Evolutionary conservation across 2,113 vertebrate species (phyloP), one percentile per base, ranked within the genome.

Genomic region (Tor tambroides): DNA sequence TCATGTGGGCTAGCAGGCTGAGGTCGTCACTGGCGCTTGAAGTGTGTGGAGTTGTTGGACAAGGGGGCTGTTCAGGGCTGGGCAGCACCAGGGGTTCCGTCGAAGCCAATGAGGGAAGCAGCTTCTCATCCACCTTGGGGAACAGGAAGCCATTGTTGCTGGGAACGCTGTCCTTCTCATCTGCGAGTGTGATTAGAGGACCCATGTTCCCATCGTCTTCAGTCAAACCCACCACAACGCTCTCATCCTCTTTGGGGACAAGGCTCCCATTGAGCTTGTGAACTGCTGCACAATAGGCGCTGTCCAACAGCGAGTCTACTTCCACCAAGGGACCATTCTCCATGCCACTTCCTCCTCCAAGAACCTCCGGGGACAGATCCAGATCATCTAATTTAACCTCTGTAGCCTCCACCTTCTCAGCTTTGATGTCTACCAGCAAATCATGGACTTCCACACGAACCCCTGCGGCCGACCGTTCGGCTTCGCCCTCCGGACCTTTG

Each of bases 321-420:
- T 98, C 98, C 76, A 99, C 97, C 49, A 99, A 95, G 0, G 97
- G 96, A 74, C 97, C 96, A 10, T 97, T 98, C 92, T 99, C 97
- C 93, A 94, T 96, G 94, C 83, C 95, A 89, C 85, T 97, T 90
- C 96, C 96, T 35, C 96, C 97, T 30, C 96, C 95, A 32, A 99
- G 35, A 88, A 96, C 97, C 90, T 99, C 98, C 0, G 98, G 98
- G 76, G 98, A 98, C 85, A 99, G 92, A 93, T 99, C 98, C 95
- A 99, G 95, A 89, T 99, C 98, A 32, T 99, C 98, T 85, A 99
- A 94, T 90, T 99, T 99, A 72, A 99, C 98, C 92, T 99, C 98
- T 0, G 98, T 99, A 76, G 98, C 98, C 92, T 99, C 98, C 41
- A 99, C 98, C 88, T 99, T 99, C 90, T 99, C 98, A 30, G 98